Percentiles rank a stretch among this genome's conserved stretches.
phyloP scores from a whole-genome alignment of 2,888 invertebrate species.

The Branchinecta sandiegonensis region DNA sequence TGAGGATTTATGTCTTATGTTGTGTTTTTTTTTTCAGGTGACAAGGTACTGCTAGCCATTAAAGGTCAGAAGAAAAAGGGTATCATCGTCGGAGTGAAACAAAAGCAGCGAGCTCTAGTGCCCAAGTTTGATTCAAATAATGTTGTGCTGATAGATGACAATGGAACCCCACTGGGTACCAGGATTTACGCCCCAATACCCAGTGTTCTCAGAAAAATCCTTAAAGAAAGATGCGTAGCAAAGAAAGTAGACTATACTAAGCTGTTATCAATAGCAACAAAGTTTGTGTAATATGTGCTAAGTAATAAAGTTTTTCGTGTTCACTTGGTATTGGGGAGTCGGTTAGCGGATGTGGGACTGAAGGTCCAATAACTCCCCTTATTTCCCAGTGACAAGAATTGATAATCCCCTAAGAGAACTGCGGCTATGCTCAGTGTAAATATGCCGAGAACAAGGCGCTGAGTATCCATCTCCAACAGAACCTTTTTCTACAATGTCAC shows the following conservation, averaged over 20 bases:
- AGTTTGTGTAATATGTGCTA: conserved; percentile 50
- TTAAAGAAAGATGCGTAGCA: conserved; percentile 60
- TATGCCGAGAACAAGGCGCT: no score
- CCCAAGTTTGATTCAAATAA: conserved; percentile 93
- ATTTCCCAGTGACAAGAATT: no score
- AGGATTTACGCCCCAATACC: conserved; percentile 92
- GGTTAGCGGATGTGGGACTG: neutral
- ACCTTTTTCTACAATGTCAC: no score
- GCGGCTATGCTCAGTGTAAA: no score
- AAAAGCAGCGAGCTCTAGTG: conserved; percentile 59
- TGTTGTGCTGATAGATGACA: conserved; percentile 85
- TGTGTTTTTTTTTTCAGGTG: conserved; percentile 43
- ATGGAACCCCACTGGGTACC: conserved; percentile 80
- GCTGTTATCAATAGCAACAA: conserved; percentile 71
- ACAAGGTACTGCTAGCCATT: conserved; percentile 79
- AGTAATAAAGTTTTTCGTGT: neutral
- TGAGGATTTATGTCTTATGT: neutral
- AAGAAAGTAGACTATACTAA: conserved; percentile 87
- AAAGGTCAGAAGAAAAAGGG: conserved; percentile 90
- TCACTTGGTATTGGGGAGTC: conserved; percentile 5
- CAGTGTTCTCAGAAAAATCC: conserved; percentile 62
- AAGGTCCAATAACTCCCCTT: no score
- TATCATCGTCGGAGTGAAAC: conserved; percentile 73
- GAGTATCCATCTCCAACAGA: no score
- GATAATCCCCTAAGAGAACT: no score